Base-by-base conservation (phyloP, 2,888 invertebrate species). In the Acrobasis repandana region DNA sequence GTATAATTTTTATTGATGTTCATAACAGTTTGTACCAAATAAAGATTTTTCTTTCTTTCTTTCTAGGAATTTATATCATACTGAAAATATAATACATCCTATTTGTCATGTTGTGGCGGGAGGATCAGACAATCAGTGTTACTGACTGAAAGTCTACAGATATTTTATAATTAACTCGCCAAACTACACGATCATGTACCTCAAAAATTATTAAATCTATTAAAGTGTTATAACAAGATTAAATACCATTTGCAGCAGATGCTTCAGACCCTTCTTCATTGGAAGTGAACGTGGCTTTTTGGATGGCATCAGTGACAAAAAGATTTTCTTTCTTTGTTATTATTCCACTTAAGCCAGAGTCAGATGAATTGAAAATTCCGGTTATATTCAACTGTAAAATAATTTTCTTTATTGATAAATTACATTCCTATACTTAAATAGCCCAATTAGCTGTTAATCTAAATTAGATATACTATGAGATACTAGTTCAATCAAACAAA, bases 241-340 rank as follows among this genome's bases (percentile, higher is more conserved):
- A n/a, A n/a, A 60, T 79, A 88, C 88, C 85, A 64, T 76, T 86
- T 33, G 79, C 85, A n/a, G 79, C 87, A 2, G 84, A 79, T 18
- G 88, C 89, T 74, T 80, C 78, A 1, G 89, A 74, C 15, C 88
- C 89, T 1, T 54, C 38, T 74, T 89, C 89, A 62, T 82, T 67
- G 2, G 80, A 63, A 59, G 63, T 63, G 1, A 86, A 63, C 46
- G 50, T 70, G 48, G 77, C 76, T 72, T 86, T 80, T 52, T 88
- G 86, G 11, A 78, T 54, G 8, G 72, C 77, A 49, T 66, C 65
- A 36, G 80, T 67, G 2, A 88, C 67, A 49, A 43, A 70, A 0
- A 84, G n/a, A 1, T 64, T 36, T 61, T 74, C 58, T 86, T 74
- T 11, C 76, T 81, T 43, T 60, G 60, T 14, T 85, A 67, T 0